Conservation (phyloP, 2,113 vertebrate species). For the Cheilinus undulatus region DNA sequence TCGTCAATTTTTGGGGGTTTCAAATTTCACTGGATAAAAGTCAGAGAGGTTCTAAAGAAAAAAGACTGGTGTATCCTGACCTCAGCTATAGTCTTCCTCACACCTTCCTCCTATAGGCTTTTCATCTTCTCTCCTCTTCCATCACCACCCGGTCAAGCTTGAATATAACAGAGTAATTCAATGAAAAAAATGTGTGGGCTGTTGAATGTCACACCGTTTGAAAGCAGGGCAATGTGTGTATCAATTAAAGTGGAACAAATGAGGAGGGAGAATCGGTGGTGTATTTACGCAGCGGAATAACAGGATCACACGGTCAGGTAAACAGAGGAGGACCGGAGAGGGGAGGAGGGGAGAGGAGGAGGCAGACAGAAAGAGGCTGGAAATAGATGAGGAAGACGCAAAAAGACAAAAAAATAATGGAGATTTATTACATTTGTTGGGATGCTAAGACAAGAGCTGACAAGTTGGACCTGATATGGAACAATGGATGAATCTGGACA, state of each 20-base stretch:
- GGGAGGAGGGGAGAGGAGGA: no score
- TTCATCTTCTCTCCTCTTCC: background rate
- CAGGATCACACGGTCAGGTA: slow-evolving; percentile 33
- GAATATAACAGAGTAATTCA: slow-evolving; percentile 35
- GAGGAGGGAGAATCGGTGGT: slow-evolving; percentile 14
- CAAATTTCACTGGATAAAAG: no score
- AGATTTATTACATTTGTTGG: no score
- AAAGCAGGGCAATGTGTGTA: background rate
- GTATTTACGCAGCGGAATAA: slow-evolving; percentile 48
- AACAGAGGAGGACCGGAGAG: background rate
- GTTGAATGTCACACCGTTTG: slow-evolving; percentile 20
- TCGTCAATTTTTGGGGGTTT: no score
- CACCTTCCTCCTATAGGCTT: background rate
- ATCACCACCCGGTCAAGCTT: slow-evolving; percentile 31
- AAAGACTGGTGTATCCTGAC: no score
- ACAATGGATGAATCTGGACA: no score
- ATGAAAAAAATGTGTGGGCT: slow-evolving; percentile 15
- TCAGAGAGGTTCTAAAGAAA: no score
- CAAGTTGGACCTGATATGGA: no score
- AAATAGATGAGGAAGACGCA: background rate
- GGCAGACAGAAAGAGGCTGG: background rate
- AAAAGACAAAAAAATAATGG: background rate
- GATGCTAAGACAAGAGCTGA: no score
- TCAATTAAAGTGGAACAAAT: slow-evolving; percentile 27
- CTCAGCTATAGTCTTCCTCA: no score